Percentiles rank a stretch among this genome's conserved stretches.
Conservation (phyloP, 2,113 vertebrate species). For the Hippocampus abdominalis region DNA sequence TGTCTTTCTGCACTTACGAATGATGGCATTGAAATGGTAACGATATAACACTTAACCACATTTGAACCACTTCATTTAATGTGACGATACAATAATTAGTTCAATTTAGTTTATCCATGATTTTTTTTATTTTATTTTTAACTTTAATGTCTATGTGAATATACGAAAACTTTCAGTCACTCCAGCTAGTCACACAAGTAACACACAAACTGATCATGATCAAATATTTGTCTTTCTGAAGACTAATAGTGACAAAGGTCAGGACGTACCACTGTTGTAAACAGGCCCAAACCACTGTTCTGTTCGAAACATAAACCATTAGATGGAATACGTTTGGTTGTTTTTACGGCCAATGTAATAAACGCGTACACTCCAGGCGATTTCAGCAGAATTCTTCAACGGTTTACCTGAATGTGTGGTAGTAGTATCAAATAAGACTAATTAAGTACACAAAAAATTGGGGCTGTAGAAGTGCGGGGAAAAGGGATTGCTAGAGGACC, state of each 20-base stretch:
- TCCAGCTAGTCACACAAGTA: background rate
- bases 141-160: slow-evolving; percentile 12
- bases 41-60: background rate
- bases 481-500: background rate
- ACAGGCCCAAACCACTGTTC: background rate
- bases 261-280: background rate
- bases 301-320: background rate
- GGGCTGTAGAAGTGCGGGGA: too few species aligned
- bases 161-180: background rate
- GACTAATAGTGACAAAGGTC: background rate
- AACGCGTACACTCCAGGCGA: slow-evolving; percentile 2
- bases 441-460: background rate
- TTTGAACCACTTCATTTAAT: slow-evolving; percentile 17
- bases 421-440: background rate
- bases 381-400: background rate
- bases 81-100: slow-evolving; percentile 15
- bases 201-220: background rate
- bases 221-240: background rate
- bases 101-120: background rate
- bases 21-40: background rate
- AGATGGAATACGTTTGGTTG: background rate
- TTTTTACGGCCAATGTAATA: background rate
- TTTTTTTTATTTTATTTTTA: background rate
- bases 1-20: background rate
- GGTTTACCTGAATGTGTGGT: background rate